phyloP scores from a whole-genome alignment of 2,113 vertebrate genomes.

The Brachyhypopomus occidentalis region DNA sequence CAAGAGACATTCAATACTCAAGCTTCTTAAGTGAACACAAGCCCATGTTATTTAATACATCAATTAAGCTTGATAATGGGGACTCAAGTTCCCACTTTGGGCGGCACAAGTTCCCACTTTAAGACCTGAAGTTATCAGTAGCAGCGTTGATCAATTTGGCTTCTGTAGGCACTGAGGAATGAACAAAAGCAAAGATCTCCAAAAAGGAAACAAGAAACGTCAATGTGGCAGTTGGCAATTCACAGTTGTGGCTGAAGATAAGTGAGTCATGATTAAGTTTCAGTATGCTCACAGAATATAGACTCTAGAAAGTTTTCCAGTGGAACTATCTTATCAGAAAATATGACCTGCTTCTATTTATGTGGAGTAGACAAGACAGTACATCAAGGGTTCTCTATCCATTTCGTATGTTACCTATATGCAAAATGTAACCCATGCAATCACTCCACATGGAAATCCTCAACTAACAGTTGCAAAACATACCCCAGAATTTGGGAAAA shows the following conservation, averaged over 20 bases:
- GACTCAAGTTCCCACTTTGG: not conserved
- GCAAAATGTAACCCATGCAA: not conserved
- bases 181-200: not conserved
- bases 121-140: not conserved
- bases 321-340: not conserved
- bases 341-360: not conserved
- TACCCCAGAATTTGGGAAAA: not conserved
- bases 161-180: not conserved
- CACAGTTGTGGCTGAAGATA: not conserved
- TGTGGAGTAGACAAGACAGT: not conserved
- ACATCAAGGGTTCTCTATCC: not conserved
- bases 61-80: slow-evolving; percentile 19
- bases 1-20: slow-evolving; percentile 1
- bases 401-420: not conserved
- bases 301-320: not conserved
- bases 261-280: not conserved
- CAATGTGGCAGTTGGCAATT: not conserved
- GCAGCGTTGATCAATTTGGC: not conserved
- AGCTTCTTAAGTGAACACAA: not conserved
- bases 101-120: no score
- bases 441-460: not conserved
- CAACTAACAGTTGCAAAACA: not conserved
- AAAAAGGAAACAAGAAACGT: no score
- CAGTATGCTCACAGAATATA: not conserved
- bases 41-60: slow-evolving; percentile 20